Evolutionary conservation across 2,888 invertebrate genomes (phyloP).

Genomic region (Carabus problematicus): DNA sequence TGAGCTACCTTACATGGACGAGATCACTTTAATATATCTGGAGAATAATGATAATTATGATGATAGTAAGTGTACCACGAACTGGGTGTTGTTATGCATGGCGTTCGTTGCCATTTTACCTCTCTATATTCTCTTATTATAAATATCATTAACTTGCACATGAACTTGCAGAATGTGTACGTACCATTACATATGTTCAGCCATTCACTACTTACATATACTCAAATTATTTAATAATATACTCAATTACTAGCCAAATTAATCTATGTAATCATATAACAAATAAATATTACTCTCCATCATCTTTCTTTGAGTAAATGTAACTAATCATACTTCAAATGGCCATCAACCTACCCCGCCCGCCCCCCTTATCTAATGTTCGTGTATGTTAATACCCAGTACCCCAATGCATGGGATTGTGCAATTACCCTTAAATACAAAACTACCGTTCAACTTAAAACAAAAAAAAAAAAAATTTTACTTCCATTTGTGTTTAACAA

Average conservation of each 20-base stretch:
- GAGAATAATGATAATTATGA: slow-evolving; percentile 76
- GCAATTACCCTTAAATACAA: too few relatives aligned
- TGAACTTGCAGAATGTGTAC: background rate
- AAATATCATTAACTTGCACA: too few relatives aligned
- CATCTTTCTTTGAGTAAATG: too few relatives aligned
- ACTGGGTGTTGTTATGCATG: slow-evolving; percentile 63
- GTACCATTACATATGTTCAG: slow-evolving; percentile 2
- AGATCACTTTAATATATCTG: slow-evolving; percentile 92
- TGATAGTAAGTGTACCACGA: slow-evolving; percentile 65
- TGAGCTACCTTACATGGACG: slow-evolving; percentile 93
- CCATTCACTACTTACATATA: background rate
- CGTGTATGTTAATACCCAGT: too few relatives aligned
- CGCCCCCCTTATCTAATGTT: too few relatives aligned
- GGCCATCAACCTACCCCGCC: too few relatives aligned
- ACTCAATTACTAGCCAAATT: too few relatives aligned
- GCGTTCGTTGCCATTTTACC: slow-evolving; percentile 50
- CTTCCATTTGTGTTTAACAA: background rate
- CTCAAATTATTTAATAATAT: background rate
- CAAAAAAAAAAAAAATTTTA: background rate
- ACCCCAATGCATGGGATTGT: too few relatives aligned
- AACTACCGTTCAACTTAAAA: background rate
- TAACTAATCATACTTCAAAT: too few relatives aligned
- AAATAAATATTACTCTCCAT: too few relatives aligned
- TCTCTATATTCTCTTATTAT: slow-evolving; percentile 45
- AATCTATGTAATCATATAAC: too few relatives aligned